A percentile compares a stretch with the other conserved stretches of the same genome.
phyloP scores from a whole-genome alignment of 2,113 vertebrate species.

The Cyprinodon brontotheroides region DNA sequence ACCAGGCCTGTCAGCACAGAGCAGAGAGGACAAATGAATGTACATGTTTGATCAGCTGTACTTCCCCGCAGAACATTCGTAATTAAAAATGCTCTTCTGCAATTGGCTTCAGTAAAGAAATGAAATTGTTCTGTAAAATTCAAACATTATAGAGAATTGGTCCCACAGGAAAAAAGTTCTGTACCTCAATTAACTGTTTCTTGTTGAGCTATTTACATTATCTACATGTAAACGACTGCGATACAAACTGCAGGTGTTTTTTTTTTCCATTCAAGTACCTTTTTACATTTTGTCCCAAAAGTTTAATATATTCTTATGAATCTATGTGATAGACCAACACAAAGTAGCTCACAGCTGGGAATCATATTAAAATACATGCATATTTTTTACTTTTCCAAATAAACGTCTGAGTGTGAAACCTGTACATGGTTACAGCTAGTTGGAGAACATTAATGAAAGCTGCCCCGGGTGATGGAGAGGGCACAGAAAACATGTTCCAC shows the following conservation, averaged over 20 bases:
- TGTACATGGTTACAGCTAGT: not conserved
- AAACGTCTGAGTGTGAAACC: not conserved
- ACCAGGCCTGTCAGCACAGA: conserved; percentile 85
- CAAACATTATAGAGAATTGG: too few relatives aligned
- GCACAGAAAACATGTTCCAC: not conserved
- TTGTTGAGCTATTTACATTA: too few relatives aligned
- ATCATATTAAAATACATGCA: not conserved
- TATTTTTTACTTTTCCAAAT: not conserved
- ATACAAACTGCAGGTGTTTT: too few relatives aligned
- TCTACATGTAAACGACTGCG: too few relatives aligned
- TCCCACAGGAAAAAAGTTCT: too few relatives aligned
- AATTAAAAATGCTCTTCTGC: not conserved
- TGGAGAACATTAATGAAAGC: not conserved
- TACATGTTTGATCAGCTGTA: conserved; percentile 1
- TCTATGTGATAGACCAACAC: not conserved
- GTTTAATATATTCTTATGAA: not conserved
- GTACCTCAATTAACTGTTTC: too few relatives aligned
- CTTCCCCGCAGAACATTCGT: too few relatives aligned
- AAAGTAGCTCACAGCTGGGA: not conserved
- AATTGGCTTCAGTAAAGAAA: not conserved
- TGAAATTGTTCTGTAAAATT: too few relatives aligned
- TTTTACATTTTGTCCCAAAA: not conserved
- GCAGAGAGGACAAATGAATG: conserved; percentile 12
- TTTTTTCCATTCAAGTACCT: too few relatives aligned
- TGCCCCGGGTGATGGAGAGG: not conserved